Conservation (phyloP, 1,140 invertebrate species). For the Temnothorax longispinosus region DNA sequence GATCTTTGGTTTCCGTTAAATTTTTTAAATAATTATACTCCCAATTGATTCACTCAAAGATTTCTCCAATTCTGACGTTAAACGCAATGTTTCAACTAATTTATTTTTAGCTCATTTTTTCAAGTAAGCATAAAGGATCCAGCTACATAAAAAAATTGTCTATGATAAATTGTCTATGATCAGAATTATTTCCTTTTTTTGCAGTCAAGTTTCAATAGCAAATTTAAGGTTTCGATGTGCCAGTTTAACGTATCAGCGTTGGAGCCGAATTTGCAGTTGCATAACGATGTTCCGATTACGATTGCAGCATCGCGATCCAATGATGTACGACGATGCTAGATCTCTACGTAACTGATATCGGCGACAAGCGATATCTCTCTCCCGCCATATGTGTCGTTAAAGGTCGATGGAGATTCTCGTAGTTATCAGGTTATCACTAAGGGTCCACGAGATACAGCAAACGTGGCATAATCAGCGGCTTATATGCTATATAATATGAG, state of each 20-base stretch:
- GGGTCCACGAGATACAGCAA: neutral
- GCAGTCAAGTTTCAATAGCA: neutral
- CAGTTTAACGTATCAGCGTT: neutral
- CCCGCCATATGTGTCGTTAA: neutral
- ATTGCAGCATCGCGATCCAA: neutral
- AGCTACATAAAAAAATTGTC: neutral
- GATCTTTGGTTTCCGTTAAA: neutral
- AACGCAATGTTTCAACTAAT: neutral
- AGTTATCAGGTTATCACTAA: neutral
- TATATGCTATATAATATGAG: neutral
- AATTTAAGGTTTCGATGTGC: too few species aligned
- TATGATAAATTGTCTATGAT: neutral
- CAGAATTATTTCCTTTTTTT: neutral
- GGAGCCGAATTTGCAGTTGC: constrained; percentile 14
- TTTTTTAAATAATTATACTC: neutral
- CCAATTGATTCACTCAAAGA: neutral
- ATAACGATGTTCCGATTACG: constrained; percentile 6
- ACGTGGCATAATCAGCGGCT: neutral
- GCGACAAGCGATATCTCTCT: neutral
- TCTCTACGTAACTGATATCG: constrained; percentile 22
- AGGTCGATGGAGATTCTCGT: neutral
- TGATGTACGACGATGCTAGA: neutral
- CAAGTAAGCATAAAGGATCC: neutral
- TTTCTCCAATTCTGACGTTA: neutral
- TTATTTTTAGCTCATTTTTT: neutral